Evolutionary conservation across 1,140 invertebrate species (phyloP).

Genomic region (Eueides isabella): DNA sequence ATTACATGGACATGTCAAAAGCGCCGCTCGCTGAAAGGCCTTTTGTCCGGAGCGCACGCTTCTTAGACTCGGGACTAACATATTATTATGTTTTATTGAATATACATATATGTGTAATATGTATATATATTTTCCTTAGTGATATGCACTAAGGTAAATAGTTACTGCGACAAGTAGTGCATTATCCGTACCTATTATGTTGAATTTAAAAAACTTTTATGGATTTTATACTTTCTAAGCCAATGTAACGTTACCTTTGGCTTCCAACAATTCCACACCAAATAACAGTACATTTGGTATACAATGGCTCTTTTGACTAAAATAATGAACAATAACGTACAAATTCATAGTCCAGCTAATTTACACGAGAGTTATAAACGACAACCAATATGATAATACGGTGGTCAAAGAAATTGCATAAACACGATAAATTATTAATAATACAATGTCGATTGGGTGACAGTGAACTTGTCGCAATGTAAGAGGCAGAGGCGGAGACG

Average conservation of each 20-base stretch:
- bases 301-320: slow-evolving; percentile 11
- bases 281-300: background rate
- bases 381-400: background rate
- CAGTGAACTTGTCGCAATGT: slow-evolving; percentile 71
- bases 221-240: background rate
- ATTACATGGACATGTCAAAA: slow-evolving; percentile 60
- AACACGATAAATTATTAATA: background rate
- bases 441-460: slow-evolving; percentile 46
- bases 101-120: background rate
- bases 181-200: background rate
- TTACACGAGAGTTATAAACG: background rate
- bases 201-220: background rate
- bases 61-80: slow-evolving; percentile 30
- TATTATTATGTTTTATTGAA: too few relatives aligned
- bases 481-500: slow-evolving; percentile 48
- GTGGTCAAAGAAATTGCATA: background rate
- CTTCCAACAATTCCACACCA: background rate
- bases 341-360: slow-evolving; percentile 17
- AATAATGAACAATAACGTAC: slow-evolving; percentile 19
- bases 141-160: background rate
- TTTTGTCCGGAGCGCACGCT: slow-evolving; percentile 59
- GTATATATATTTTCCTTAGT: slow-evolving; percentile 60
- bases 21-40: slow-evolving; percentile 60
- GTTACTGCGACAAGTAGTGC: background rate
- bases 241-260: background rate